A percentile compares a stretch with the other conserved stretches of the same genome.
These are phyloP conservation scores for Chrysolina americana DNA, from an alignment of 2,888 invertebrate genomes.

Conservation along the genomic window DNA sequence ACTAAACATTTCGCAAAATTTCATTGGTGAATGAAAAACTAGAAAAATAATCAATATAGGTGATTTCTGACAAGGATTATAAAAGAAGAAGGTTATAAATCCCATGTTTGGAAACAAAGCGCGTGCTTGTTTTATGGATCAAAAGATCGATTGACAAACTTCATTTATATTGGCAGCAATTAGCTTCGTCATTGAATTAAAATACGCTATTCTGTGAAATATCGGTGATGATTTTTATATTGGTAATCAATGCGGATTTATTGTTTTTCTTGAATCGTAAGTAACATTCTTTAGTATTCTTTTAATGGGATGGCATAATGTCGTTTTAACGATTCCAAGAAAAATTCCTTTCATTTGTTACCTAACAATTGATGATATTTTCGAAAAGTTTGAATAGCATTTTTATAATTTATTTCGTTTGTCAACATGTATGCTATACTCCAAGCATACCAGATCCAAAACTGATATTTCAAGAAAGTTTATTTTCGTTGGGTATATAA, in stretches of 20 bases:
- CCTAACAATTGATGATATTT: neutral
- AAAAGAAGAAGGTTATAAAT: neutral
- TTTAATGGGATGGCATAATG: constrained; percentile 19
- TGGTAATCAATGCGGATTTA: neutral
- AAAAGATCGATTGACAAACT: constrained; percentile 1
- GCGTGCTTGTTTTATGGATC: neutral
- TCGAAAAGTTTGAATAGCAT: neutral
- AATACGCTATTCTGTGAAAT: neutral
- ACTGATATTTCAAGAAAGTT: too few species aligned
- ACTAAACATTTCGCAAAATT: too few species aligned
- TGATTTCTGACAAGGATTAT: neutral
- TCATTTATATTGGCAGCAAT: constrained; percentile 16
- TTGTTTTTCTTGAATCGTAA: neutral
- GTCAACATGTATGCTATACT: too few species aligned
- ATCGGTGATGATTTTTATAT: neutral
- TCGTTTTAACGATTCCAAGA: neutral
- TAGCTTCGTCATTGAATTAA: constrained; percentile 27
- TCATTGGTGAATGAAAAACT: too few species aligned
- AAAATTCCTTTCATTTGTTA: neutral
- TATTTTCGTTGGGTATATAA: too few species aligned
- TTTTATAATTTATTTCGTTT: too few species aligned
- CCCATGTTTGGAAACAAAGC: constrained; percentile 9
- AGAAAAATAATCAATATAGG: neutral
- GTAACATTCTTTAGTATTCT: constrained; percentile 31
- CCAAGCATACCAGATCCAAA: too few species aligned